phyloP scores from a whole-genome alignment of 2,113 vertebrate genomes.

The Archilochus colubris region DNA sequence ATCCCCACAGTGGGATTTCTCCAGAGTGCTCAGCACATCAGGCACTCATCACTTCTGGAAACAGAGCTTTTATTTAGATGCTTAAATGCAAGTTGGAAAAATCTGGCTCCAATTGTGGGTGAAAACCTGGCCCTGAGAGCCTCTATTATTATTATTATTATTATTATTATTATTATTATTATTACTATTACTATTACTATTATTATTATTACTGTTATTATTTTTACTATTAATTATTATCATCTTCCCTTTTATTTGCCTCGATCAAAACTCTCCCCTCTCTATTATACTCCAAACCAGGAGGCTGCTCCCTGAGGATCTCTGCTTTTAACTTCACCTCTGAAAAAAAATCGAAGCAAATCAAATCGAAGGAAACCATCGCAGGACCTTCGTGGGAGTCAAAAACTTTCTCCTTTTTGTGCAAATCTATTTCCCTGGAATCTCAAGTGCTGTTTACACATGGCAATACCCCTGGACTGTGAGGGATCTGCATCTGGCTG shows the following conservation, averaged over 20 bases:
- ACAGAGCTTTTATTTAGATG: not conserved
- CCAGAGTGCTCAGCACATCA: not conserved
- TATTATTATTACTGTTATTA: no score
- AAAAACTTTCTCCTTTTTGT: not conserved
- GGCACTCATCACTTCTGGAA: not conserved
- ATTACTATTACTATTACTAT: no score
- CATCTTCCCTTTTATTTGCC: not conserved
- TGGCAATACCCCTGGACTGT: not conserved
- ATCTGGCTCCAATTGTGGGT: not conserved
- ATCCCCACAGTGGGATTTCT: not conserved
- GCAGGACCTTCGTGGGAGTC: not conserved
- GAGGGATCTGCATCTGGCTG: not conserved
- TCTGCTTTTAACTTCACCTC: not conserved
- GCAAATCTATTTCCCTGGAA: not conserved
- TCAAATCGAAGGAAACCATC: not conserved
- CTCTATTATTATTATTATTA: no score
- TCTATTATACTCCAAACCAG: fast-evolving
- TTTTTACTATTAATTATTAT: no score
- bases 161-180: no score
- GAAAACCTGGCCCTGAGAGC: not conserved
- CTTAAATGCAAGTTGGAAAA: not conserved
- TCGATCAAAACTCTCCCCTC: not conserved
- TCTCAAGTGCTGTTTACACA: not conserved
- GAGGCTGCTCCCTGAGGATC: not conserved
- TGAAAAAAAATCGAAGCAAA: not conserved